These are phyloP conservation scores for Amazona finschi DNA, from an alignment of 2,797 vertebrate genomes.

Conservation along the genomic window DNA sequence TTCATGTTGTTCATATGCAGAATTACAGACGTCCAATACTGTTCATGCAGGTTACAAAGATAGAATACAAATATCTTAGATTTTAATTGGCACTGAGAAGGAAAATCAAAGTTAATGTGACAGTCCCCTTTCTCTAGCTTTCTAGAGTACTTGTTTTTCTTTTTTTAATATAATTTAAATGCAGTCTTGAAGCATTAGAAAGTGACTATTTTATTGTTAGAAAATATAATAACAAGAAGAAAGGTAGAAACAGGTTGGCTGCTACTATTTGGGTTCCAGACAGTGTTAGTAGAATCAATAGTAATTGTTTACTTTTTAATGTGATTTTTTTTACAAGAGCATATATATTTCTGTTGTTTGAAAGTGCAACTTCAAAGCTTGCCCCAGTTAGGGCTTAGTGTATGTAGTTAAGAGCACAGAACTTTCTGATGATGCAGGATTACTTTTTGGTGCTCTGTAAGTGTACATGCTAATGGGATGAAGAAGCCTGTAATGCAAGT, in stretches of 20 bases:
- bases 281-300: not conserved
- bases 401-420: not conserved
- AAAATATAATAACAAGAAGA: not conserved
- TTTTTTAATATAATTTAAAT: not conserved
- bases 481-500: not conserved
- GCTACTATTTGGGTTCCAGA: not conserved
- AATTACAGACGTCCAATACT: not conserved
- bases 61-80: not conserved
- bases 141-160: not conserved
- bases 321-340: not conserved
- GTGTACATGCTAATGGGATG: not conserved
- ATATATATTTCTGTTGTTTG: not conserved
- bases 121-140: not conserved
- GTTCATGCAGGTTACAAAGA: not conserved
- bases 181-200: not conserved
- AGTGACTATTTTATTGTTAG: not conserved
- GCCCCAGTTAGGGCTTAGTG: rapidly evolving
- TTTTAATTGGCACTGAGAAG: not conserved
- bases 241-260: not conserved
- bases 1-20: not conserved
- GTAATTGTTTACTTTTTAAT: not conserved
- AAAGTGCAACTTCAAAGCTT: not conserved
- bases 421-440: not conserved
- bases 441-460: not conserved
- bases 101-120: not conserved